Percentiles rank a stretch among this genome's conserved stretches.
phyloP scores from a whole-genome alignment of 2,797 vertebrate species.

The Scomberomorus guttatus region DNA sequence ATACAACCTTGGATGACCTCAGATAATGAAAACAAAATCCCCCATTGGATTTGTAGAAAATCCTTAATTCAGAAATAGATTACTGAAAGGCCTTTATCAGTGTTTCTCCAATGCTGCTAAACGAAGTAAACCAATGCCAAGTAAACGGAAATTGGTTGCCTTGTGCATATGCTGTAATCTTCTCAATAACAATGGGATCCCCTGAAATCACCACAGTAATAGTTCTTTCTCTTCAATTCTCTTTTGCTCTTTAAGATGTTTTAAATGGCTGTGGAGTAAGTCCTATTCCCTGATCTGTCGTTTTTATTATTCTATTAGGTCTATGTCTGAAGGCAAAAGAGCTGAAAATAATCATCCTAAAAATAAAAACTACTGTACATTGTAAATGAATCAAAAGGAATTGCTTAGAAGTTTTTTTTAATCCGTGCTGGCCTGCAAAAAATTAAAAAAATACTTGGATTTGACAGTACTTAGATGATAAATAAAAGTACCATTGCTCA shows the following conservation, averaged over 20 bases:
- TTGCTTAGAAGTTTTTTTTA: background rate
- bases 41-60: constrained; percentile 77
- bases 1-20: constrained; percentile 32
- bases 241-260: constrained; percentile 18
- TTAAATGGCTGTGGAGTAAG: background rate
- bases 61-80: constrained; percentile 59
- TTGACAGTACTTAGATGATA: background rate
- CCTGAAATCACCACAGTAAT: constrained; percentile 41
- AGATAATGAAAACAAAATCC: constrained; percentile 77
- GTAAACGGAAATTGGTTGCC: constrained; percentile 29
- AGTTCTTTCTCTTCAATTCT: constrained; percentile 26
- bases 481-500: background rate
- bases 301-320: constrained; percentile 18
- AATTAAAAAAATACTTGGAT: background rate
- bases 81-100: constrained; percentile 43
- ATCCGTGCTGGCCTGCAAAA: background rate
- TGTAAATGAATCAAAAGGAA: background rate
- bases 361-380: background rate
- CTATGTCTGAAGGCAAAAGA: constrained; percentile 12
- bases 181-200: constrained; percentile 57
- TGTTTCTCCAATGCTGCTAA: constrained; percentile 24
- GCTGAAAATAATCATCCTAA: background rate
- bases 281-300: too few species aligned
- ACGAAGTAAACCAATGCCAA: constrained; percentile 13
- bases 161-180: constrained; percentile 48